Evolutionary conservation across 2,888 invertebrate genomes (phyloP), one percentile per base, ranked within the genome.

Genomic region (Habrosyne pyritoides): DNA sequence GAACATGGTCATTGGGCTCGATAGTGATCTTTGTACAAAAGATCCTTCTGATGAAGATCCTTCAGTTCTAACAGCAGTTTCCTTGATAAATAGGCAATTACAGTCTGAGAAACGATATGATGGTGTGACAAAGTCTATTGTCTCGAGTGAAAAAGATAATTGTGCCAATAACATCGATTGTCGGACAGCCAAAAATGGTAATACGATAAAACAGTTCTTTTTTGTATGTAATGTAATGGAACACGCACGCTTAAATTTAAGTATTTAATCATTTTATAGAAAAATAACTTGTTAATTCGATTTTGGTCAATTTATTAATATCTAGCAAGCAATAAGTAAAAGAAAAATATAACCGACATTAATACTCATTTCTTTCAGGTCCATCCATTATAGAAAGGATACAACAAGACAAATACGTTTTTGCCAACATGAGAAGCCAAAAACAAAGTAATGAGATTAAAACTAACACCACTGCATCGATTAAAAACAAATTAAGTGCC

Each of bases 1-100:
- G 79, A 94, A 94, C 81, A 93, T 94, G 75, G 93, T 88, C 58
- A 84, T 91, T 82, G 89, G 91, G 82, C 61, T 66, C 47, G 60
- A 71, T 51, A 67, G 70, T 63, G 73, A 78, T 66, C 57, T 69
- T 60, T 56, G 60, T 53, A 73, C 68, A 53, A 71, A 76, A 59
- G 71, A 71, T 60, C 58, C 66, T 51, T 55, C 60, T 42, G 69
- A 66, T 56, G 71, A 75, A 51, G 63, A 60, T 54, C 57, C 61
- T 33, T 60, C 64, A 58, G 78, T 76, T 53, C 69, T 79, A 52
- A 81, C 83, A 55, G 87, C 86, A 57, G 86, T 90, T 56, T 84
- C 87, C 30, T 68, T 90, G 47, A 88, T 91, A 60, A 91, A 91
- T 69, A 85, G 77, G 60, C 87, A 91, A 71, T 67, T 91, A 47